These are phyloP conservation scores for Macrotrachela quadricornifera DNA, from an alignment of 1,140 invertebrate species.

Conservation along the genomic window DNA sequence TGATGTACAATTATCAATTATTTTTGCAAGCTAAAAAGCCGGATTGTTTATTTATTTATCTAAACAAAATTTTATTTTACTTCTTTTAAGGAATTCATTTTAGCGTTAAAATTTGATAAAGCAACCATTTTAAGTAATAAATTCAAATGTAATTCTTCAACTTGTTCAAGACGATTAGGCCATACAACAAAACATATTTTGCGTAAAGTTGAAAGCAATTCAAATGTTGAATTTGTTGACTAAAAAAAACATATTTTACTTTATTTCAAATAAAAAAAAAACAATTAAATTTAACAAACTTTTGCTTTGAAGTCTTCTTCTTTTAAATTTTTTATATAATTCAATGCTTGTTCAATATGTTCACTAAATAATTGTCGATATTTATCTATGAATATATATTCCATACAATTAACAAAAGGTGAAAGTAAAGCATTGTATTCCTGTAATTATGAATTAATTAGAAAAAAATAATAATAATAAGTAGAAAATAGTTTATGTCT, in stretches of 20 bases:
- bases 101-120: slow-evolving; percentile 36
- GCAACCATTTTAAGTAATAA: slow-evolving; percentile 35
- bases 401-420: too few relatives aligned
- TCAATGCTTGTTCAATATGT: slow-evolving; percentile 24
- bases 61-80: slow-evolving; percentile 11
- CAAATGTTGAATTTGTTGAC: slow-evolving; percentile 32
- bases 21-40: slow-evolving; percentile 24
- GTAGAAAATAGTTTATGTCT: too few relatives aligned
- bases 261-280: neutral
- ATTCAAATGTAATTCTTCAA: slow-evolving; percentile 31
- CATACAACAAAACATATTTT: slow-evolving; percentile 32
- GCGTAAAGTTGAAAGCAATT: slow-evolving; percentile 33
- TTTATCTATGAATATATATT: too few relatives aligned
- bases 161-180: slow-evolving; percentile 26
- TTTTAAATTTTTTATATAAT: slow-evolving; percentile 26
- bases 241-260: slow-evolving; percentile 15
- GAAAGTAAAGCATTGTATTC: too few relatives aligned
- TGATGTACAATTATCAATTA: slow-evolving; percentile 32
- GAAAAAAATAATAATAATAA: too few relatives aligned
- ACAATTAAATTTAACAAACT: slow-evolving; percentile 14
- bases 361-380: too few relatives aligned
- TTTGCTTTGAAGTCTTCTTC: slow-evolving; percentile 35
- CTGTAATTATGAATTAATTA: neutral
- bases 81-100: slow-evolving; percentile 38
- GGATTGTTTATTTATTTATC: neutral